Conservation (phyloP, 2,888 invertebrate species). For the Melipona beecheii region DNA sequence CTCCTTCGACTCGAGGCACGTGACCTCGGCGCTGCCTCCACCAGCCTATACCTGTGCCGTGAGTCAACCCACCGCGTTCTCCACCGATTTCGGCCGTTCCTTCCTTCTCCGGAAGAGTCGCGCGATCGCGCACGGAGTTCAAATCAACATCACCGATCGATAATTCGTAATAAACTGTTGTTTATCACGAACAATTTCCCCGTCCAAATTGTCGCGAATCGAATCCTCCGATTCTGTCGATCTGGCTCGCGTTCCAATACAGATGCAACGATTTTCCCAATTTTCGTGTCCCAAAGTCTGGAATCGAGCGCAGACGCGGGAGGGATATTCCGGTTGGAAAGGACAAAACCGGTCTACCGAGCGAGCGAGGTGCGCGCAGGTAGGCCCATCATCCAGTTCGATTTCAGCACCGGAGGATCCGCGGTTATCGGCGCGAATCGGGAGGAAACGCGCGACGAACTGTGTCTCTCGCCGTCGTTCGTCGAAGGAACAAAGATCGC, state of each 20-base stretch:
- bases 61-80: constrained; percentile 50
- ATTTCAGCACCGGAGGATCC: constrained; percentile 10
- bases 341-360: constrained; percentile 30
- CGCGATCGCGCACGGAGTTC: no score
- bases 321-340: not conserved
- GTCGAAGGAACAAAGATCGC: constrained; percentile 27
- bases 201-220: no score
- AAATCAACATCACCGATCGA: no score
- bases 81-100: constrained; percentile 26
- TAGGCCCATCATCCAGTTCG: constrained; percentile 19
- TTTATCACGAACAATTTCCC: no score
- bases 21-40: constrained; percentile 43
- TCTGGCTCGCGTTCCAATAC: no score
- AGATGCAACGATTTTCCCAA: not conserved
- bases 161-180: no score
- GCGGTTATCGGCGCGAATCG: not conserved
- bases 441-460: constrained; percentile 22
- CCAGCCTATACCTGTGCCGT: constrained; percentile 45
- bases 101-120: constrained; percentile 10
- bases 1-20: constrained; percentile 56
- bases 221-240: no score
- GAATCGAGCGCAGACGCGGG: not conserved
- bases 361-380: constrained; percentile 14
- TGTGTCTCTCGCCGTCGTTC: constrained; percentile 36
- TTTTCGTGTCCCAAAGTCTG: not conserved